Conservation (phyloP, 2,113 vertebrate species). For the Symphodus melops region DNA sequence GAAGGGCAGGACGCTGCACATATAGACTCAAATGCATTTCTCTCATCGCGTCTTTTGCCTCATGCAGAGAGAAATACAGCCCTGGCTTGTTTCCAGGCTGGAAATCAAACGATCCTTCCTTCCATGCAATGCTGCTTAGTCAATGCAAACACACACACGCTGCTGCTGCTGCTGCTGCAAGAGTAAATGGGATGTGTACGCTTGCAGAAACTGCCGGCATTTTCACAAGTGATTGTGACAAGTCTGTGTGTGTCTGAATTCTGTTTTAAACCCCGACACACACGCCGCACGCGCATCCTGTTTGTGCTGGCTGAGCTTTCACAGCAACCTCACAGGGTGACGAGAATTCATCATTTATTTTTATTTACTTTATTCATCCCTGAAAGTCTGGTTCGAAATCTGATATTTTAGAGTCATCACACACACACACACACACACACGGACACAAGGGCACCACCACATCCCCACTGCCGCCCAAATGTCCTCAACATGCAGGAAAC, state of each 20-base stretch:
- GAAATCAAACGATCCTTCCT: conserved; percentile 44
- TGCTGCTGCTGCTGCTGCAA: no score
- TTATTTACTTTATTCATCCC: no score
- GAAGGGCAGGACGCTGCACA: neutral
- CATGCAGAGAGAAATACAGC: conserved; percentile 31
- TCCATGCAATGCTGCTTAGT: conserved; percentile 34
- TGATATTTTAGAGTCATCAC: no score
- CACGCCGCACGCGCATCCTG: neutral
- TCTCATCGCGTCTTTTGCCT: neutral
- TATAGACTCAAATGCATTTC: conserved; percentile 25
- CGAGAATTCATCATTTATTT: no score
- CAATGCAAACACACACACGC: conserved; percentile 58
- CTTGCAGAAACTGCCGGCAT: conserved; percentile 40
- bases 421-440: no score
- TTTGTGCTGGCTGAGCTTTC: conserved; percentile 17
- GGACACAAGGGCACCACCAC: no score
- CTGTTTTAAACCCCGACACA: conserved; percentile 1
- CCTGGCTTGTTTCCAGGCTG: conserved; percentile 26
- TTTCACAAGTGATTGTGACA: conserved; percentile 54
- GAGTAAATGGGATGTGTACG: conserved; percentile 53
- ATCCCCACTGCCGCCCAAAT: no score
- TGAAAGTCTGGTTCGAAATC: no score
- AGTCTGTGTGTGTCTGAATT: conserved; percentile 11
- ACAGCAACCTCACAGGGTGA: conserved; percentile 9
- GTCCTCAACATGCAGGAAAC: conserved; percentile 27